phyloP scores from a whole-genome alignment of 2,797 vertebrate species.

The Pseudochromis fuscus region DNA sequence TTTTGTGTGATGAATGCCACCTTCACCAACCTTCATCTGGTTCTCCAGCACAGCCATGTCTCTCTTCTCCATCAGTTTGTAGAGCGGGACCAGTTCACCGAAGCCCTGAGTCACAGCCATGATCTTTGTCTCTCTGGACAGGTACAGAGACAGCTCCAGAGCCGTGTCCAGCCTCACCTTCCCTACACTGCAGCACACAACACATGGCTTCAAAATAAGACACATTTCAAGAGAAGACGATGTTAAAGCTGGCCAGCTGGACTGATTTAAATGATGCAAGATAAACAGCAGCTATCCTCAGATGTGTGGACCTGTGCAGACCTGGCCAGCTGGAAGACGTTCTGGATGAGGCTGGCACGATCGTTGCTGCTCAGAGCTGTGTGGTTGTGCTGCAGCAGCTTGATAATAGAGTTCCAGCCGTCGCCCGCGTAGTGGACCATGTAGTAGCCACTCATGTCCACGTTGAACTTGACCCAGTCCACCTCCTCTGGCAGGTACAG shows the following conservation, averaged over 20 bases:
- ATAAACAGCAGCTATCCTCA: no score
- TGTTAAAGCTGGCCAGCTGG: no score
- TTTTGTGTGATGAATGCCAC: background rate
- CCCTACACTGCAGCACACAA: constrained; percentile 80
- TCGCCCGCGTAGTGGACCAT: constrained; percentile 91
- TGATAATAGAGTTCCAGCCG: constrained; percentile 89
- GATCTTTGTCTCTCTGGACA: constrained; percentile 89
- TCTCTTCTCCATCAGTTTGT: constrained; percentile 93
- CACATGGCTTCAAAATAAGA: background rate
- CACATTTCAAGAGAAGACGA: no score
- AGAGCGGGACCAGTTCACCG: constrained; percentile 89
- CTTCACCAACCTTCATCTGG: constrained; percentile 85
- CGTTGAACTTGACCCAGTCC: constrained; percentile 95
- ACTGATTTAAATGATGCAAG: no score
- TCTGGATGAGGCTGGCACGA: constrained; percentile 91
- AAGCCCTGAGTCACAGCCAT: constrained; percentile 92
- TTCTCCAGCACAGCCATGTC: constrained; percentile 87
- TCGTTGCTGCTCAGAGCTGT: constrained; percentile 89
- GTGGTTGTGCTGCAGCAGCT: constrained; percentile 86
- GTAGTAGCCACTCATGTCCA: constrained; percentile 94
- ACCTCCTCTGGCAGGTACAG: constrained; percentile 89
- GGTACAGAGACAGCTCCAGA: constrained; percentile 90
- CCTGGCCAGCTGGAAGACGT: constrained; percentile 93
- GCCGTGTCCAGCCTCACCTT: constrained; percentile 89
- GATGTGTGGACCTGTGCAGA: no score